phyloP scores from a whole-genome alignment of 37 sponge, comb jelly and placozoan species.

The Lycopodina hypogea region DNA sequence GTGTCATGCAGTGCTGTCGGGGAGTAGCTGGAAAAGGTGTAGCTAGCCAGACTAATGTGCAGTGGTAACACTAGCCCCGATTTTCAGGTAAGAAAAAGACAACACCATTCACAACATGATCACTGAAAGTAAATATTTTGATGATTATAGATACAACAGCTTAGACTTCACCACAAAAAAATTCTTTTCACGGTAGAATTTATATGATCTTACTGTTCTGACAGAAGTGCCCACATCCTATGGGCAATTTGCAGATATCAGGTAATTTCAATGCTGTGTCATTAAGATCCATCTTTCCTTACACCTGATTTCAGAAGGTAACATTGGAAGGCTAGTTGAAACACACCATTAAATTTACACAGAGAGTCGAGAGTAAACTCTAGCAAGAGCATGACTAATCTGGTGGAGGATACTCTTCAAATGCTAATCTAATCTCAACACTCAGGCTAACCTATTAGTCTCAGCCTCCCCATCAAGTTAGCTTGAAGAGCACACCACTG shows the following conservation, averaged over 20 bases:
- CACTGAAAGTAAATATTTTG: constrained; percentile 6
- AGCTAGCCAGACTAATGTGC: background rate
- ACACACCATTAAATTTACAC: no score
- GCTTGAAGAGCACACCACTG: constrained; percentile 41
- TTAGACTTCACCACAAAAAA: background rate
- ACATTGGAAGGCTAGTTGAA: no score
- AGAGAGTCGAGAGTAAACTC: constrained; percentile 26
- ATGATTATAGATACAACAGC: background rate
- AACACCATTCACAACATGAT: background rate
- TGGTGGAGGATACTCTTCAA: constrained; percentile 9
- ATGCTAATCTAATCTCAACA: no score
- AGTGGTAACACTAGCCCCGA: background rate
- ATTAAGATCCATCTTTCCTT: background rate
- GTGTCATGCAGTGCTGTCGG: background rate
- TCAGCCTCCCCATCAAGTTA: constrained; percentile 49
- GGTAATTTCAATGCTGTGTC: constrained; percentile 7
- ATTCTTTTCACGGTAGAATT: background rate
- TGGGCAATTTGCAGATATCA: constrained; percentile 24
- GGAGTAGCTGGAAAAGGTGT: constrained; percentile 1
- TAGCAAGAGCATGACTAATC: constrained; percentile 3
- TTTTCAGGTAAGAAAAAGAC: constrained; percentile 6
- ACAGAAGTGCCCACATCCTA: constrained; percentile 5
- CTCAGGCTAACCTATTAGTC: no score
- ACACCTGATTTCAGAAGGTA: constrained; percentile 31
- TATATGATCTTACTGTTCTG: background rate